Base-by-base conservation (phyloP, 2,113 vertebrate species). In the Falcunculus frontatus region DNA sequence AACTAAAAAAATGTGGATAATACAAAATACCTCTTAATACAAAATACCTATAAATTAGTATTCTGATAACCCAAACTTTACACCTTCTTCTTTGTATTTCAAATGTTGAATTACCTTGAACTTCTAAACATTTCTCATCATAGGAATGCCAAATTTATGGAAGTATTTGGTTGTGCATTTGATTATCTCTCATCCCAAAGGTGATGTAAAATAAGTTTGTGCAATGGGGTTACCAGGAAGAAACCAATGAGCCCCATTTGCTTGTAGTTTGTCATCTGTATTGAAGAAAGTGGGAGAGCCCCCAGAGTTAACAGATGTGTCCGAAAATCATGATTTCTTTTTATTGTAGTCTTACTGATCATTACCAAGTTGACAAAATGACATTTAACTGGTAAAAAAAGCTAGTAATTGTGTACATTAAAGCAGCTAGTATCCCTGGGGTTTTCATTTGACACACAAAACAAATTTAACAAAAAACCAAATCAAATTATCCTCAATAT, bases 301-400 rank as follows among this genome's bases (percentile, higher is more conserved):
- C 39, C 29, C 47, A 46, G 63, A 80, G 33, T 59, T 84, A 88
- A 77, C 16, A 65, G 7, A 2, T 46, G 5, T 74, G 35, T 84
- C 57, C 83, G 72, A 77, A 85, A 95, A 37, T 27, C 35, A 35
- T n/a, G 4, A 2, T 62, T 89, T 47, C 13, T 78, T 87, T 79
- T 83, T 76, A 32, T 42, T 90, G 25, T 42, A 70, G 30, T 46
- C 56, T 47, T 67, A 39, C 33, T 74, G 42, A 37, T 94, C 50
- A 92, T 90, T 92, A 77, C 35, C 42, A 81, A 77, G 60, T 68
- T 78, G 69, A 90, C 46, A 92, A 90, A 84, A 93, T 84, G 18
- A 67, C 47, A 55, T 77, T 95, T 35, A 86, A n/a, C 11, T 77
- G 35, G 21, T 87, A 92, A 94, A 95, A 95, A 84, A 32, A 47